Base-by-base conservation (phyloP, 2,797 vertebrate species). In the Pangasius krempfi region DNA sequence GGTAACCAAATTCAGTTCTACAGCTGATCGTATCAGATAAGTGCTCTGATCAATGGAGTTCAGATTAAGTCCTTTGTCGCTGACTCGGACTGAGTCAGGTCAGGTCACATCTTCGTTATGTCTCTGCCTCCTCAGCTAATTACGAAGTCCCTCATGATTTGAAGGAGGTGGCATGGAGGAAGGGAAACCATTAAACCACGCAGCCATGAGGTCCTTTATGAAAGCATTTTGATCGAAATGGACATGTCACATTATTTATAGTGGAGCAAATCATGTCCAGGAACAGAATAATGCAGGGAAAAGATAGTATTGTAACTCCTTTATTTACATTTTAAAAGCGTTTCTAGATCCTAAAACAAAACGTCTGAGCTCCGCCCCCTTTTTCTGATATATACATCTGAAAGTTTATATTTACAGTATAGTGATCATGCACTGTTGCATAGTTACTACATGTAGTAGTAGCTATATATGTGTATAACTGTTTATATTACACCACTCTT, bases 1-100 rank as follows among this genome's bases (percentile, higher is more conserved):
- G 50, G 70, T 64, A 85, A 87, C 88, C 88, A 22, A 52, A 90
- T 88, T 87, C 75, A 33, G 70, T 88, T 83, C 86, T 56, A 80
- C 72, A 84, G 68, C 81, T 62, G 33, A 91, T 87, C 20, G 47
- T 40, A 80, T 60, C 47, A 84, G 87, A 81, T 87, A 79, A 89
- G 81, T 50, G 64, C 72, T 73, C 68, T 62, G 68, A 81, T 84
- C 60, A 1, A 30, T 79, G 47, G 58, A 60, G 56, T 52, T 88
- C 79, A 62, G 52, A 64, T 27, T 22, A 84, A 88, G 66, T 47
- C 78, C 33, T 44, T 30, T 64, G 64, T 30, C 25, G 14, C 40
- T 44, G 3, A 27, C 54, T 9, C 9, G 8, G 68, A 81, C 25
- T 0, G 9, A 82, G 73, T 85, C 60, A 13, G 75, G 86, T 64